A percentile compares a stretch with the other conserved stretches of the same genome.
Conservation (phyloP, 2,797 vertebrate species). For the Chrosomus eos region DNA sequence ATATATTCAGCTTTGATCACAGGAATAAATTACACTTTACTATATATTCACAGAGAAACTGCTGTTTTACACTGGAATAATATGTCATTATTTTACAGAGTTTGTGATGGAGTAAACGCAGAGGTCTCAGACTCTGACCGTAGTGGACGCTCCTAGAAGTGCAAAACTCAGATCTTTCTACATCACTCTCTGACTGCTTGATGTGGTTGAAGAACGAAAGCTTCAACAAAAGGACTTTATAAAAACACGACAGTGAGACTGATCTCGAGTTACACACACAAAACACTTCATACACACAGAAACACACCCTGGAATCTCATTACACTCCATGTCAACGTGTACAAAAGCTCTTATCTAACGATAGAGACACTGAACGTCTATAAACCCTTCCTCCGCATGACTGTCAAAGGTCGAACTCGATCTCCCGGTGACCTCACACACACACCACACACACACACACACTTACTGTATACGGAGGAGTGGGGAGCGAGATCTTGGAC, state of each 20-base stretch:
- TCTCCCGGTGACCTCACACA: not conserved
- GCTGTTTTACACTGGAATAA: not conserved
- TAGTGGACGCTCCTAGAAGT: not conserved
- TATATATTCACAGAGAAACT: not conserved
- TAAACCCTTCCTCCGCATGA: not conserved
- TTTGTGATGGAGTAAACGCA: not conserved
- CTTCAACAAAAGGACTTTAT: not conserved
- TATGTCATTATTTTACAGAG: too few species aligned
- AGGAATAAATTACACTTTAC: too few species aligned
- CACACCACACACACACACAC: constrained; percentile 64
- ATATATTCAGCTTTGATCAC: too few species aligned
- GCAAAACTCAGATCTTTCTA: not conserved
- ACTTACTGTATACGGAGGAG: constrained; percentile 95
- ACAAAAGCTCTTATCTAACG: constrained; percentile 20
- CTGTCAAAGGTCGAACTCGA: constrained; percentile 58
- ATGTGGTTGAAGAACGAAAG: not conserved
- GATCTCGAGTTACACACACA: constrained; percentile 1
- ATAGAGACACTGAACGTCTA: too few species aligned
- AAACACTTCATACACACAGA: not conserved
- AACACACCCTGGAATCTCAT: constrained; percentile 39
- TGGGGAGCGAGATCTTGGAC: constrained; percentile 95
- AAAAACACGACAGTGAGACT: not conserved
- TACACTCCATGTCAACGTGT: not conserved
- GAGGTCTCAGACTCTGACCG: too few species aligned
- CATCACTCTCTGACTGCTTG: not conserved